Percentiles rank a stretch among this genome's conserved stretches.
These are phyloP conservation scores for Diplosoma virens DNA, from an alignment of 23 tunicate genomes.

Conservation along the genomic window DNA sequence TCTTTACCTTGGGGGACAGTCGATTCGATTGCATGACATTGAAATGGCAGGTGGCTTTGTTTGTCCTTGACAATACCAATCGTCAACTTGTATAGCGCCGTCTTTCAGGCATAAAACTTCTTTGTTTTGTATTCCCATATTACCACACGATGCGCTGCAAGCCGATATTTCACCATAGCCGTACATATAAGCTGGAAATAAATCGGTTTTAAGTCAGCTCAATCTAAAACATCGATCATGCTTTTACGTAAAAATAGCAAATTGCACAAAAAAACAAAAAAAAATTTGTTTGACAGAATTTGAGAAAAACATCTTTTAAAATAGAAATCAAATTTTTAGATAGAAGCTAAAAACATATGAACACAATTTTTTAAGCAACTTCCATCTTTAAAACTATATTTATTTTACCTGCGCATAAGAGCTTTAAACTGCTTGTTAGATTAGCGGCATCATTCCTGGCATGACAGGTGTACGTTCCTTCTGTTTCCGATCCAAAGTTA, in stretches of 20 bases:
- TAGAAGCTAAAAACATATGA: no score
- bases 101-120: slow-evolving; percentile 48
- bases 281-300: no score
- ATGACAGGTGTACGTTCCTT: slow-evolving; percentile 55
- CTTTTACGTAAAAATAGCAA: no score
- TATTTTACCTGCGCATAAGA: slow-evolving; percentile 41
- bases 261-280: no score
- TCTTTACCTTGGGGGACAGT: slow-evolving; percentile 87
- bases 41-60: slow-evolving; percentile 15
- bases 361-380: no score
- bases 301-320: no score
- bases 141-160: slow-evolving; percentile 79
- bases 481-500: slow-evolving; percentile 28
- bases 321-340: no score
- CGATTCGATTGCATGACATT: slow-evolving; percentile 56
- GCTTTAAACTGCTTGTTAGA: slow-evolving; percentile 37
- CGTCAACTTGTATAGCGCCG: slow-evolving; percentile 50
- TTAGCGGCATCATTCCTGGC: slow-evolving; percentile 75
- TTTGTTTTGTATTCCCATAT: slow-evolving; percentile 36
- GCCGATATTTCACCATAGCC: slow-evolving; percentile 30
- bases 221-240: not conserved
- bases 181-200: slow-evolving; percentile 64
- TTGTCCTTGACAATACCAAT: slow-evolving; percentile 67
- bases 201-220: not conserved
- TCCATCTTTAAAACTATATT: no score